Percentiles rank a stretch among this genome's conserved stretches.
These are phyloP conservation scores for Teinopalpus imperialis DNA, from an alignment of 2,888 invertebrate species.

Conservation along the genomic window DNA sequence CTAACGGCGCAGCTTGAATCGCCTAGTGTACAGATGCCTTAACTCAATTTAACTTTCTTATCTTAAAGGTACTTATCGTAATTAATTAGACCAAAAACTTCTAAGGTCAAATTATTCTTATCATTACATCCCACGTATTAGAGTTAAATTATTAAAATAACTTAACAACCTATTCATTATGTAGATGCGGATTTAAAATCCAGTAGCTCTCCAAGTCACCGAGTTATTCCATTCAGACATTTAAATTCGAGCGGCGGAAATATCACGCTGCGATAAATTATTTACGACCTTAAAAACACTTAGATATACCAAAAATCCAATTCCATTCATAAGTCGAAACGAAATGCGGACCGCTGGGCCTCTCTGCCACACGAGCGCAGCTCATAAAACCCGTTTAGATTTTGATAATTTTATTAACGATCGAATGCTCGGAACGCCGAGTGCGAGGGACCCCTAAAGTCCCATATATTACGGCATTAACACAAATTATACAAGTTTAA, in stretches of 20 bases:
- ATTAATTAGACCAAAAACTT: slow-evolving; percentile 28
- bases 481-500: slow-evolving; percentile 81
- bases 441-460: slow-evolving; percentile 68
- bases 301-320: slow-evolving; percentile 77
- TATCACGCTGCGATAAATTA: slow-evolving; percentile 78
- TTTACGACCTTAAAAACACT: slow-evolving; percentile 79
- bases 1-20: slow-evolving; percentile 3
- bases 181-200: slow-evolving; percentile 61
- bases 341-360: slow-evolving; percentile 49
- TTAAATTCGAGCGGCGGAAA: slow-evolving; percentile 74
- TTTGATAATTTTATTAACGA: slow-evolving; percentile 82
- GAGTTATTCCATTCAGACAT: slow-evolving; percentile 63
- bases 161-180: slow-evolving; percentile 38
- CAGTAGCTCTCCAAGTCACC: slow-evolving; percentile 68
- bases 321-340: slow-evolving; percentile 77
- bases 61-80: slow-evolving; percentile 18
- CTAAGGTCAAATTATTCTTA: slow-evolving; percentile 31
- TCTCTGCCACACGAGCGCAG: slow-evolving; percentile 68
- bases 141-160: slow-evolving; percentile 43
- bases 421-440: slow-evolving; percentile 70
- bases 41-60: slow-evolving; percentile 5
- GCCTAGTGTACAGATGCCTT: not conserved
- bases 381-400: slow-evolving; percentile 79
- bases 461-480: slow-evolving; percentile 81
- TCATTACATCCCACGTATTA: slow-evolving; percentile 27